Base-by-base conservation (phyloP, 2,797 vertebrate genomes). In the Streptopelia turtur region DNA sequence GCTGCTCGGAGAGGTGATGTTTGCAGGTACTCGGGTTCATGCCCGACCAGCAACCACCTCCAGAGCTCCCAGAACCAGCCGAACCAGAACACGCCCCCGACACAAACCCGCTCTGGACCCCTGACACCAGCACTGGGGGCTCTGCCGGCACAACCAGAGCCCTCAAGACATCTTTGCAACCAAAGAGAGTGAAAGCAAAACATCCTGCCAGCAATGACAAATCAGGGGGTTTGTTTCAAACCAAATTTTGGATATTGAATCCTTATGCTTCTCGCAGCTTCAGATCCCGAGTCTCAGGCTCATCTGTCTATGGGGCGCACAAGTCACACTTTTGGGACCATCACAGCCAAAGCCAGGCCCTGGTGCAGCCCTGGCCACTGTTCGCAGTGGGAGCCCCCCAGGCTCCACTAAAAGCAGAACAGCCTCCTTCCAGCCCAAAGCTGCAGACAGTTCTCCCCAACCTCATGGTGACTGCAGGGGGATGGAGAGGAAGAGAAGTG, bases 21-120 rank as follows among this genome's bases (percentile, higher is more conserved):
- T 65, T 59, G 50, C 76, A 95, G 94, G 91, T 91, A 94, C 71
- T 90, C 2, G 0, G 41, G 43, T 95, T 95, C 94, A 87, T 86
- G 87, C 79, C 92, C 31, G 28, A n/a, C 70, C 59, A 84, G 91
- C 93, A 94, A 43, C 56, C 83, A 95, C 41, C 68, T 47, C 89
- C 63, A 52, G 27, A 79, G 79, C 64, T 35, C 10, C 84, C 84
- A 83, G 37, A 63, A 22, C 25, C 3, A 6, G 61, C 74, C 52
- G n/a, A 21, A 87, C 83, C 83, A 91, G 68, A 88, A 75, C 24
- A 22, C 81, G 21, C 16, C 75, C 75, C 87, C 33, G 13, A 87
- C 88, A 70, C 82, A 78, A 43, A 87, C 55, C 25, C 60, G 27
- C 53, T 49, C 23, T 24, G 74, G 17, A 49, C 16, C 33, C 68